Evolutionary conservation across 1,140 invertebrate genomes (phyloP), one percentile per base, ranked within the genome.

Genomic region (Mylabris phalerata): DNA sequence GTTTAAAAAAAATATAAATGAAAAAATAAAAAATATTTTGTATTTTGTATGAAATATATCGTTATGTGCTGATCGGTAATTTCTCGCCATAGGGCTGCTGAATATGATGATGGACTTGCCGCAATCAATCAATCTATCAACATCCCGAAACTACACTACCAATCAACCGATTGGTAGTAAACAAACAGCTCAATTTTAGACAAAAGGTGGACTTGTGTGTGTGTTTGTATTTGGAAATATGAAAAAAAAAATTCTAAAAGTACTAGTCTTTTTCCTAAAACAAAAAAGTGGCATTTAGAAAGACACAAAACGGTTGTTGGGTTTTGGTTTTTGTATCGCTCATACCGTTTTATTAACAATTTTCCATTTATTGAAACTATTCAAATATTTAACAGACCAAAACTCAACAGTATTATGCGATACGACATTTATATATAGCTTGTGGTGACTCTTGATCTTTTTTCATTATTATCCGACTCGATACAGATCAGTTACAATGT

Each of bases 71-170:
- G 64, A 73, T 71, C 57, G 69, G 66, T 70, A 66, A 63, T 74
- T 74, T 74, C 71, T 74, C 71, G 66, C 67, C 68, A 69, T 73
- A 73, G 72, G 72, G 71, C 62, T 68, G 69, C 68, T 66, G 64
- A 50, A 62, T 59, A 62, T 58, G 63, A 61, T 55, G 59, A 59
- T 68, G 67, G 69, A 71, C 64, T 54, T 63, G 67, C 54, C 54
- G 60, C 56, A 54, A 54, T 65, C 60, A 5, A 32, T 32, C 32
- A 19, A 40, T 10, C 39, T 10, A n/a, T 44, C 47, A 69, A 43
- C 64, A 50, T 63, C 65, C 64, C 60, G 61, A 42, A 42, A 51
- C 56, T 64, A 55, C 62, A 4, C 61, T 54, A 55, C 61, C 65
- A 67, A 66, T 70, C 64, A 63, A 38, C 65, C 66, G 64, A 69